Conservation (phyloP, 2,888 invertebrate species). For the Frankliniella intonsa region DNA sequence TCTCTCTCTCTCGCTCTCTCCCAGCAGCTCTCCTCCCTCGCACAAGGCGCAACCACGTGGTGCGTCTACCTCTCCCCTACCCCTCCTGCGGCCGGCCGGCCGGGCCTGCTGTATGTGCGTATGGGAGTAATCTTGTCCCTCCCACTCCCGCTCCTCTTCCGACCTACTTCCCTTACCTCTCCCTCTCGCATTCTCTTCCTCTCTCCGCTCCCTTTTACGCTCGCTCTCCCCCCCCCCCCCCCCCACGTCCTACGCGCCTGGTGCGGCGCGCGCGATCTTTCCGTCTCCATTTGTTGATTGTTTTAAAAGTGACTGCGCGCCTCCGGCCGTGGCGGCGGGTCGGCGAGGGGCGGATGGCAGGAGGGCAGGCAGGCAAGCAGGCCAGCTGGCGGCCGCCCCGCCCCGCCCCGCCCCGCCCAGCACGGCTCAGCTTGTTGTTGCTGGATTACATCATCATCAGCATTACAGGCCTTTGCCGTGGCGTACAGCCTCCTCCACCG, state of each 20-base stretch:
- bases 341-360: too few species aligned
- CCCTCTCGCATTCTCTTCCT: neutral
- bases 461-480: too few species aligned
- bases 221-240: neutral
- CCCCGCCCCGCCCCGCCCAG: neutral
- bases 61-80: neutral
- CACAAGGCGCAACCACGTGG: neutral
- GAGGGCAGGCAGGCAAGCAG: too few species aligned
- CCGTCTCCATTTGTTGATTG: slow-evolving; percentile 21
- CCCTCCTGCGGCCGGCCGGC: neutral
- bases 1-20: neutral
- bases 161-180: neutral
- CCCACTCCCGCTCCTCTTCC: neutral
- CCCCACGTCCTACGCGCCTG: neutral
- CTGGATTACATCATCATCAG: neutral
- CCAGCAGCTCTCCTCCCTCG: neutral
- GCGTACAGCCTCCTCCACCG: too few species aligned
- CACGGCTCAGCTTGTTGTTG: neutral
- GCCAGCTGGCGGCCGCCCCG: neutral
- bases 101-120: neutral
- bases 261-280: neutral
- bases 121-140: slow-evolving; percentile 8
- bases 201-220: neutral
- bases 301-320: slow-evolving; percentile 1
- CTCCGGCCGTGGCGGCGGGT: too few species aligned